Percentiles rank a stretch among this genome's conserved stretches.
phyloP scores from a whole-genome alignment of 2,888 invertebrate species.

The Zhuqinia jingwanae region DNA sequence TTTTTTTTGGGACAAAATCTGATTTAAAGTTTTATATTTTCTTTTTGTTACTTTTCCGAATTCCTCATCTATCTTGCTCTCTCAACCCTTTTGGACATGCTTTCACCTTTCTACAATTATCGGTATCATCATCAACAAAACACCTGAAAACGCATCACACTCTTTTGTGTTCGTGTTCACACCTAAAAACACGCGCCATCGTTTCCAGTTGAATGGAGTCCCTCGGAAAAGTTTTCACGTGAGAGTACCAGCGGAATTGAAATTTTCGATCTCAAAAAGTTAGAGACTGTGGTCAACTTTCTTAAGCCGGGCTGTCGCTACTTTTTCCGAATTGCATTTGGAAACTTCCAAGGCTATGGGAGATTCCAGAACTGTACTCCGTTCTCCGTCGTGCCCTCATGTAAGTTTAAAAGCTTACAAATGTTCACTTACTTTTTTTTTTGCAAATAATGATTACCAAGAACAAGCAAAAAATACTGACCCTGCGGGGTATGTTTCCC shows the following conservation, averaged over 20 bases:
- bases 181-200: not conserved
- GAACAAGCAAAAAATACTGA: too few species aligned
- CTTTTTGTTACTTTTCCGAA: conserved; percentile 24
- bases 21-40: not conserved
- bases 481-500: not conserved
- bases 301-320: conserved; percentile 93
- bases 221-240: conserved; percentile 90
- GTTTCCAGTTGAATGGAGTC: conserved; percentile 94
- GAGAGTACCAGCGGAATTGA: conserved; percentile 85
- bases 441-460: too few species aligned
- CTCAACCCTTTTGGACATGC: conserved; percentile 29
- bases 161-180: conserved; percentile 23
- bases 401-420: conserved; percentile 83
- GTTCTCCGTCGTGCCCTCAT: conserved; percentile 92
- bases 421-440: not conserved
- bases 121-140: not conserved
- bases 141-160: conserved; percentile 34
- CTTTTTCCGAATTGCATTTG: conserved; percentile 94
- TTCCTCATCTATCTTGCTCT: conserved; percentile 24
- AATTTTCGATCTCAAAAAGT: conserved; percentile 86
- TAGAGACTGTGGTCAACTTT: conserved; percentile 85
- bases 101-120: conserved; percentile 18
- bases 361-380: conserved; percentile 89
- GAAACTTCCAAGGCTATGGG: conserved; percentile 96
- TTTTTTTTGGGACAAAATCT: not conserved